These are phyloP conservation scores for Gambelia wislizenii DNA, from an alignment of 2,797 vertebrate genomes.

Conservation along the genomic window DNA sequence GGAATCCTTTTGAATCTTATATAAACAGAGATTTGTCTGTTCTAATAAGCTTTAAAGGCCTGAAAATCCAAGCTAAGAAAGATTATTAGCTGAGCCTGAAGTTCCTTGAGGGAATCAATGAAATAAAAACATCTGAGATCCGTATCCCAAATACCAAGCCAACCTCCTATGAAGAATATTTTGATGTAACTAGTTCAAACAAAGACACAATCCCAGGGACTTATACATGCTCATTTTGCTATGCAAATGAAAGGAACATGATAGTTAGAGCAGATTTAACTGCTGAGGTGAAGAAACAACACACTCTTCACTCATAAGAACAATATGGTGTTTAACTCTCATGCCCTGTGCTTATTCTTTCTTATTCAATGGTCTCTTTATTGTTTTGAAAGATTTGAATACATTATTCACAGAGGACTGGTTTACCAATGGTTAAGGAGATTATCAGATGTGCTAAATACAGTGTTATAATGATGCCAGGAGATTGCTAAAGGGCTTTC, in stretches of 20 bases:
- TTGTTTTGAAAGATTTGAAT: neutral
- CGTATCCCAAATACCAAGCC: conserved; percentile 34
- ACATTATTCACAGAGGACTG: neutral
- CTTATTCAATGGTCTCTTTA: neutral
- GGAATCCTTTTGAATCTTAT: conserved; percentile 20
- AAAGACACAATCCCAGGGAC: conserved; percentile 37
- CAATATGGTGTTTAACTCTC: conserved; percentile 33
- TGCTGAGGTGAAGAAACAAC: neutral
- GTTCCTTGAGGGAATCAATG: conserved; percentile 19
- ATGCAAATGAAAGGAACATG: conserved; percentile 45
- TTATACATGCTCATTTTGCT: conserved; percentile 11
- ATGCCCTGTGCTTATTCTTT: neutral
- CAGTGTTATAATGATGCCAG: too few species aligned
- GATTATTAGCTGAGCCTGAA: conserved; percentile 7
- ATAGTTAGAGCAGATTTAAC: conserved; percentile 37
- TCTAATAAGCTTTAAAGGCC: conserved; percentile 47
- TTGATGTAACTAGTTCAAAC: conserved; percentile 53
- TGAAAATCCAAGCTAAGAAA: conserved; percentile 31
- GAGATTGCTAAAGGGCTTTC: too few species aligned
- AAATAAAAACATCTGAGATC: conserved; percentile 41
- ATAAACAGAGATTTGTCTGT: conserved; percentile 30
- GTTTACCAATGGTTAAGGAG: neutral
- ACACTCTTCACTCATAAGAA: neutral
- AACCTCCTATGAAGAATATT: conserved; percentile 43
- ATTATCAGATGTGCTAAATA: too few species aligned